Evolutionary conservation across 2,797 vertebrate species (phyloP).

Genomic region (Naso thynnoides): DNA sequence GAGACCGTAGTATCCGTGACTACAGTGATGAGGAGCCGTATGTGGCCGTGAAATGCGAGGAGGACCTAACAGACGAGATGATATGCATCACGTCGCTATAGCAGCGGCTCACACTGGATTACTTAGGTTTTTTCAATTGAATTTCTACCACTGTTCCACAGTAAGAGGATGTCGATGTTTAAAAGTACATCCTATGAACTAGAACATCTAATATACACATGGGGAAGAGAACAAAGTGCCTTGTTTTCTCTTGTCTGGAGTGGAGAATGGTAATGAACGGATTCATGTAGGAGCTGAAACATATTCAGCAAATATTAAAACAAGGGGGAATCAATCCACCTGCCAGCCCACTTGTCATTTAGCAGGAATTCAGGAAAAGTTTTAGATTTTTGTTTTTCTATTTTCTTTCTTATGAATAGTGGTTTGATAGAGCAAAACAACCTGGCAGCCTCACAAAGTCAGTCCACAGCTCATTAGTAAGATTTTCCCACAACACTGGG

Average conservation of each 20-base stretch:
- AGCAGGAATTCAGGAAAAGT: slow-evolving; percentile 21
- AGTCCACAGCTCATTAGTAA: neutral
- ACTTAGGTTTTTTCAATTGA: slow-evolving; percentile 63
- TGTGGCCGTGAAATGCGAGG: slow-evolving; percentile 86
- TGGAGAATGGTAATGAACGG: slow-evolving; percentile 13
- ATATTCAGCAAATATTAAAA: slow-evolving; percentile 22
- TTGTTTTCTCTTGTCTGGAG: slow-evolving; percentile 69
- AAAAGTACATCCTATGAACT: slow-evolving; percentile 35
- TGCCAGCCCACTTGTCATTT: slow-evolving; percentile 14
- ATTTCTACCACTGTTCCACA: slow-evolving; percentile 29
- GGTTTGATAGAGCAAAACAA: slow-evolving; percentile 20
- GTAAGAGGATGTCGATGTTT: slow-evolving; percentile 19
- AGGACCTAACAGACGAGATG: slow-evolving; percentile 97
- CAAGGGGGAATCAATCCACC: slow-evolving; percentile 10
- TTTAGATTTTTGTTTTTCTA: slow-evolving; percentile 1
- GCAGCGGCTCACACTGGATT: slow-evolving; percentile 71
- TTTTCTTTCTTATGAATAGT: slow-evolving; percentile 10
- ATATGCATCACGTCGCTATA: slow-evolving; percentile 98
- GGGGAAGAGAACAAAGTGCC: slow-evolving; percentile 77
- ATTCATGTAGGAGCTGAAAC: slow-evolving; percentile 10
- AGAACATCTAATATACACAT: slow-evolving; percentile 38
- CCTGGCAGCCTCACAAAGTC: slow-evolving; percentile 33
- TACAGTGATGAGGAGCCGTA: slow-evolving; percentile 95
- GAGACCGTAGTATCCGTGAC: slow-evolving; percentile 85
- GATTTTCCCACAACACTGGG: neutral